Conservation (phyloP, 2,797 vertebrate species). For the Champsocephalus esox region DNA sequence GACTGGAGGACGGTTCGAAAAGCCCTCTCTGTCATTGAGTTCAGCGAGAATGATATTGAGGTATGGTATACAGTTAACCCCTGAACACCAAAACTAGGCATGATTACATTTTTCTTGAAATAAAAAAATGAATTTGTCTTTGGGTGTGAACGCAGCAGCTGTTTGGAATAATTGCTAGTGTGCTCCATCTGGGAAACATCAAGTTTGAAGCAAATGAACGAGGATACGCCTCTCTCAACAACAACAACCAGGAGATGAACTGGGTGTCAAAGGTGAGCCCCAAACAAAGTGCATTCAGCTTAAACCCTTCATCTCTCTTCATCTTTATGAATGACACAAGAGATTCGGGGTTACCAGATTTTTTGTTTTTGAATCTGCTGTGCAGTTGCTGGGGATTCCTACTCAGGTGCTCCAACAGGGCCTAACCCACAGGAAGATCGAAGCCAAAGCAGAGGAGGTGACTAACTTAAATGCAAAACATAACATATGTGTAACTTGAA, state of each 20-base stretch:
- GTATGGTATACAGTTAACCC: conserved; percentile 70
- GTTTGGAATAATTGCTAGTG: conserved; percentile 92
- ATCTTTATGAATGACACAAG: background rate
- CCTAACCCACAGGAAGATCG: conserved; percentile 94
- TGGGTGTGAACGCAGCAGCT: conserved; percentile 81
- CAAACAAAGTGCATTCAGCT: background rate
- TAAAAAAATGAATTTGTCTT: background rate
- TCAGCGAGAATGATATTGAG: conserved; percentile 88
- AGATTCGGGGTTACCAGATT: background rate
- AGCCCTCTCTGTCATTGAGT: conserved; percentile 92
- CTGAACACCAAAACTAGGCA: background rate
- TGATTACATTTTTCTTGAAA: background rate
- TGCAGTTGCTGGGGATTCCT: conserved; percentile 90
- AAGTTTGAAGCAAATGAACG: conserved; percentile 86
- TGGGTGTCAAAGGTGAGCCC: conserved; percentile 92
- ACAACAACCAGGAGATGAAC: conserved; percentile 87
- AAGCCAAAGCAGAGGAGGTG: conserved; percentile 95
- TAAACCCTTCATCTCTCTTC: background rate
- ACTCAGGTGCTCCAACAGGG: conserved; percentile 89
- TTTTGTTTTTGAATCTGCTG: background rate
- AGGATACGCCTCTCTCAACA: conserved; percentile 87
- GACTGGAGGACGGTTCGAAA: conserved; percentile 91
- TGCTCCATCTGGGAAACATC: conserved; percentile 94
- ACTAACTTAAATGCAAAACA: background rate
- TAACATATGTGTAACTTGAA: background rate